Evolutionary conservation across 1,140 invertebrate species (phyloP).

Genomic region (Megathymus violae): DNA sequence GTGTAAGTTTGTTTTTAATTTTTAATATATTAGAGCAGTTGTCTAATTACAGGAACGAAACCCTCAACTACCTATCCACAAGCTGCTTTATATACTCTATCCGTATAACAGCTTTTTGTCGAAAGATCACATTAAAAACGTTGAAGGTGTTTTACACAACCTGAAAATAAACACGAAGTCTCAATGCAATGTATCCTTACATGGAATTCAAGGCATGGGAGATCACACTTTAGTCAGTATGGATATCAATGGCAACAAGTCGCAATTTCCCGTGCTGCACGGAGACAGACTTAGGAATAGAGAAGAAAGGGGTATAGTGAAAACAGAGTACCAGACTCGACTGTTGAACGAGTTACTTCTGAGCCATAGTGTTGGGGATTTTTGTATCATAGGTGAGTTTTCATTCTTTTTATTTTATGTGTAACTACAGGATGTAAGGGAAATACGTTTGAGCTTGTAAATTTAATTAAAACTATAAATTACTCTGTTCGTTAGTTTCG

Average conservation of each 20-base stretch:
- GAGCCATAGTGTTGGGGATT: slow-evolving; percentile 91
- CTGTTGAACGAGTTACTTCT: slow-evolving; percentile 91
- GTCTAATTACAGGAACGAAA: slow-evolving; percentile 86
- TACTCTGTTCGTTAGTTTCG: too few species aligned
- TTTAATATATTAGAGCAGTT: slow-evolving; percentile 10
- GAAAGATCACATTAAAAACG: slow-evolving; percentile 88
- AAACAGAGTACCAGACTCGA: slow-evolving; percentile 91
- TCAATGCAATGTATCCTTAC: slow-evolving; percentile 54
- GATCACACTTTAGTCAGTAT: slow-evolving; percentile 63
- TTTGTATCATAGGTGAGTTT: slow-evolving; percentile 90
- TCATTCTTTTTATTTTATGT: neutral
- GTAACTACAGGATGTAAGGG: too few species aligned
- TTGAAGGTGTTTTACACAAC: slow-evolving; percentile 87
- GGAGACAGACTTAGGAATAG: slow-evolving; percentile 50
- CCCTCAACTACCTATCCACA: slow-evolving; percentile 86
- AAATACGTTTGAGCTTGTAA: too few species aligned
- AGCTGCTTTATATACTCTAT: slow-evolving; percentile 91
- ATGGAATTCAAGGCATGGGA: slow-evolving; percentile 56
- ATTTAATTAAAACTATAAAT: too few species aligned
- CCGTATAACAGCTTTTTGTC: slow-evolving; percentile 92
- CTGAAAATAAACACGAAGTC: slow-evolving; percentile 82
- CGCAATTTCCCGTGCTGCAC: slow-evolving; percentile 73
- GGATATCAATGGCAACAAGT: slow-evolving; percentile 61
- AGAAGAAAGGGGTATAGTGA: slow-evolving; percentile 82
- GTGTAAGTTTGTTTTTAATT: neutral